Percentiles rank a stretch among this genome's conserved stretches.
Conservation (phyloP, 2,888 invertebrate species). For the Troides aeacus region DNA sequence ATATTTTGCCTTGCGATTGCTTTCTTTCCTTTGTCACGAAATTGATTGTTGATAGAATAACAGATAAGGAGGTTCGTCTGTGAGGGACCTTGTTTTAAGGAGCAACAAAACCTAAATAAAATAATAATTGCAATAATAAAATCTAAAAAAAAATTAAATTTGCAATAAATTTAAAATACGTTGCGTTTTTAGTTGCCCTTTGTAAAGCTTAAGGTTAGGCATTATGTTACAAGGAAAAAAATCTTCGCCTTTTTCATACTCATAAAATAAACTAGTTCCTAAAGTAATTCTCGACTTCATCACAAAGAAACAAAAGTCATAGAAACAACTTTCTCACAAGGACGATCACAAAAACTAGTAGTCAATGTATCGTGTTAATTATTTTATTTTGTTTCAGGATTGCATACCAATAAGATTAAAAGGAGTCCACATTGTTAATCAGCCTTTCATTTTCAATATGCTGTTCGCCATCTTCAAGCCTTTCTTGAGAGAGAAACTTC, state of each 20-base stretch:
- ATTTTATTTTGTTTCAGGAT: conserved; percentile 78
- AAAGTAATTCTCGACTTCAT: not conserved
- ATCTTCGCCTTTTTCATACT: not conserved
- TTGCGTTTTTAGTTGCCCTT: not conserved
- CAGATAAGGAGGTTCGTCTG: too few species aligned
- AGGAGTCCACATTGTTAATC: conserved; percentile 92
- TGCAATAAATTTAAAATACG: too few species aligned
- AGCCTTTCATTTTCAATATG: conserved; percentile 92
- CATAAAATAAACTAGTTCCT: not conserved
- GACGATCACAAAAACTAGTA: not conserved
- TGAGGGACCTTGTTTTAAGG: too few species aligned
- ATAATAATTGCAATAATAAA: too few species aligned
- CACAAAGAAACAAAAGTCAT: not conserved
- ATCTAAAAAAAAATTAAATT: too few species aligned
- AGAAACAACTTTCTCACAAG: not conserved
- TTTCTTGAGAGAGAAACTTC: conserved; percentile 90
- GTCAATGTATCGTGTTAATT: not conserved
- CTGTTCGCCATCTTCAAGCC: conserved; percentile 92
- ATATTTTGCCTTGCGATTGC: too few species aligned
- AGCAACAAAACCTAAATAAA: too few species aligned
- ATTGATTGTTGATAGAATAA: too few species aligned
- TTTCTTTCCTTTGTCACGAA: too few species aligned
- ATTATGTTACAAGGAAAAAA: not conserved
- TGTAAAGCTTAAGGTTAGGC: not conserved
- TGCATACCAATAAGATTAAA: conserved; percentile 91